A percentile compares a stretch with the other conserved stretches of the same genome.
Evolutionary conservation across 35 echinoderm and acorn worm species (phyloP).

Genomic region (Heliocidaris erythrogramma): DNA sequence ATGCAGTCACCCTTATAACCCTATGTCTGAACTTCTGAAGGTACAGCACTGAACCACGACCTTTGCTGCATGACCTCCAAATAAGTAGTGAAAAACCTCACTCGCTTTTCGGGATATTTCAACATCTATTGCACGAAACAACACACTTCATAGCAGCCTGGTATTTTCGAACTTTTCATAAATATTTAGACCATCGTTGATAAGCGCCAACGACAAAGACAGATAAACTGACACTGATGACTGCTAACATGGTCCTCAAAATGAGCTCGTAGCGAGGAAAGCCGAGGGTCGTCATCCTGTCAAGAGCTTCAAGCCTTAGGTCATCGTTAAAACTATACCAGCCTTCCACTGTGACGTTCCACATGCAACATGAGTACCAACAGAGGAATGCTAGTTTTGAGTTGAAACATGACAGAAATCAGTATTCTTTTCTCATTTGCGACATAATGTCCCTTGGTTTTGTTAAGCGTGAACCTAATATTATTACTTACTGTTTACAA

Average conservation of each 20-base stretch:
- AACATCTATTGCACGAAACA: not conserved
- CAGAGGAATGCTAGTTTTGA: not conserved
- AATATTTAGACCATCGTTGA: constrained; percentile 6
- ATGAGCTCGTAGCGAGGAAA: not conserved
- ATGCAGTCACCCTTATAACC: not conserved
- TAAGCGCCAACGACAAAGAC: not conserved
- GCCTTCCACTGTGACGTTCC: too few relatives aligned
- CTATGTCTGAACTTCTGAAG: not conserved
- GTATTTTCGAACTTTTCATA: not conserved
- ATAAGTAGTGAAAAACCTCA: not conserved
- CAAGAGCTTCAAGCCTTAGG: not conserved
- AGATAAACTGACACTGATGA: constrained; percentile 11
- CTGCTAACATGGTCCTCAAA: not conserved
- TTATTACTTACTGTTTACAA: too few relatives aligned
- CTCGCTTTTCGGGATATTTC: not conserved
- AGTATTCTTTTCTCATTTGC: too few relatives aligned
- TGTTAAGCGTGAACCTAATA: too few relatives aligned
- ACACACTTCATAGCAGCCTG: not conserved
- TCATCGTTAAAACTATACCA: not conserved
- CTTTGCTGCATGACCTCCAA: not conserved
- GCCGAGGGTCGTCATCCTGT: not conserved
- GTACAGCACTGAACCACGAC: not conserved
- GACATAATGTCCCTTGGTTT: too few relatives aligned
- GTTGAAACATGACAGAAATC: not conserved
- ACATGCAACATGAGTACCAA: not conserved